Evolutionary conservation across 2,797 vertebrate genomes (phyloP), one percentile per base, ranked within the genome.

Genomic region (Vireo griseus): DNA sequence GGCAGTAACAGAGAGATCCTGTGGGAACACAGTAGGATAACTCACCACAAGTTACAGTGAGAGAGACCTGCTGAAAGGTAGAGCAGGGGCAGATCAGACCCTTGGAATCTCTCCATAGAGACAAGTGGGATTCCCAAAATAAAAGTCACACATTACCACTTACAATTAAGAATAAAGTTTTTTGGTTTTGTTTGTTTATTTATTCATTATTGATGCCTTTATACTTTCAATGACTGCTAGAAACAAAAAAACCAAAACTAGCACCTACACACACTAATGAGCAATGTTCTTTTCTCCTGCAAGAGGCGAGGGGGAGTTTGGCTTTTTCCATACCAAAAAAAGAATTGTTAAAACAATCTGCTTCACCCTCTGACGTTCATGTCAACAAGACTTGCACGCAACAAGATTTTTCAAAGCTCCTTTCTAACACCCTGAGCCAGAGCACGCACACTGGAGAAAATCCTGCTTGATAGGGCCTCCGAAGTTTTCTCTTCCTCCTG

Each of bases 341-440:
- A 25, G 44, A 37, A 45, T 18, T 0, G 67, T 26, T 72, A 59
- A 69, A 77, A n/a, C 25, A 76, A 48, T 62, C 48, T 61, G 29
- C 39, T 92, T 86, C 71, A 91, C 28, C 37, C 16, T 66, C 28
- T 11, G 2, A 73, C 1, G 1, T 55, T 62, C 37, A 14, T 61
- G 17, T 71, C 35, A 35, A 35, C 35, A 35, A 35, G 35, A 35
- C 35, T 19, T 28, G 31, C 35, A 26, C 8, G 17, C 28, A 62
- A 48, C 31, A 26, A 29, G 51, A 75, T 42, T 82, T 89, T 82
- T 40, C 29, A 61, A 85, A 84, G 22, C 6, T 76, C 13, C 12
- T 16, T 80, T 68, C n/a, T n/a, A 50, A 73, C 2, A 4, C 1
- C 13, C 19, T 48, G 16, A 58, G 7, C 40, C 0, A 0, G 37